Percentiles rank a stretch among this genome's conserved stretches.
phyloP scores from a whole-genome alignment of 2,113 vertebrate species.

The Holacanthus passer region DNA sequence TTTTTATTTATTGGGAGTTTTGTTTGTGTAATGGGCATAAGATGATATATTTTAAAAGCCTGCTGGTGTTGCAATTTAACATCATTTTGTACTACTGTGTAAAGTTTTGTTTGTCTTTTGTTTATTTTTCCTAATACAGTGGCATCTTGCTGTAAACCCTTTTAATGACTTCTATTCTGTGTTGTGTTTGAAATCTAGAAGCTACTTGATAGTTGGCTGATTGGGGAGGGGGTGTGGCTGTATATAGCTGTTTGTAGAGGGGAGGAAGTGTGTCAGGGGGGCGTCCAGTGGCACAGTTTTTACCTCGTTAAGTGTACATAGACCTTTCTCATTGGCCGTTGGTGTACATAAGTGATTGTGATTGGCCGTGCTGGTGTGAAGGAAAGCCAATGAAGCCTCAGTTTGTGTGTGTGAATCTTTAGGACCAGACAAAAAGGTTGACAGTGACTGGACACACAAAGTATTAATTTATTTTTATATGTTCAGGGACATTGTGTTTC shows the following conservation, averaged over 20 bases:
- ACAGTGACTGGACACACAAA: conserved; percentile 82
- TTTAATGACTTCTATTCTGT: conserved; percentile 67
- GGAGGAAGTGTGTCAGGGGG: conserved; percentile 40
- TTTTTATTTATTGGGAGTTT: conserved; percentile 79
- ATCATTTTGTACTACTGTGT: conserved; percentile 82
- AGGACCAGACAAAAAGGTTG: conserved; percentile 69
- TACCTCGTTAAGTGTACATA: conserved; percentile 82
- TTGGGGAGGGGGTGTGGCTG: conserved; percentile 46
- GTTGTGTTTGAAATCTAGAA: conserved; percentile 69
- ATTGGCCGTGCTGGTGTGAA: conserved; percentile 75
- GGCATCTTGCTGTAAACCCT: conserved; percentile 73
- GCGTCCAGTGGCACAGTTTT: conserved; percentile 70
- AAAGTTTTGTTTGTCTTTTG: conserved; percentile 65
- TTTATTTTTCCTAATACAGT: conserved; percentile 47
- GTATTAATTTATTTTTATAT: conserved; percentile 87
- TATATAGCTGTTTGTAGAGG: conserved; percentile 69
- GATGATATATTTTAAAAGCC: conserved; percentile 77
- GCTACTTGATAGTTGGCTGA: conserved; percentile 66
- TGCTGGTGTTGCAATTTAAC: conserved; percentile 67
- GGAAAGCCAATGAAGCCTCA: conserved; percentile 80
- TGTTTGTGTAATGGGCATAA: conserved; percentile 71
- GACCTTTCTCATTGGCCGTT: conserved; percentile 73
- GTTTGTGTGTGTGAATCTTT: conserved; percentile 77
- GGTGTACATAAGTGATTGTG: conserved; percentile 81
- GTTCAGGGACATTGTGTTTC: conserved; percentile 81